Base-by-base conservation (phyloP, 2,888 invertebrate species). In the Crematogaster levior region DNA sequence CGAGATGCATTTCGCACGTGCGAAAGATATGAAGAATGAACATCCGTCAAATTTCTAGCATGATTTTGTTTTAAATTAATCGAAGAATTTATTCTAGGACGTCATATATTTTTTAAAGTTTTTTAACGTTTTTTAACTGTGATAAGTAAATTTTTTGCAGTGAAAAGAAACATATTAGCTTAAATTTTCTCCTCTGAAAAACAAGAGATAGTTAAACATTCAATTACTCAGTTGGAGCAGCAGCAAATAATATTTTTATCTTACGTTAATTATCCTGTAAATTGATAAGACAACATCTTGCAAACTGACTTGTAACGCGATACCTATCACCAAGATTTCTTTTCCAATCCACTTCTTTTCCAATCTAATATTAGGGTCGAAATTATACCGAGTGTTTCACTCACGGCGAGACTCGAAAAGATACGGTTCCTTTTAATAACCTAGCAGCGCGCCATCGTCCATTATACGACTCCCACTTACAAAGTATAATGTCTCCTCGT, bases 401-500 rank as follows among this genome's bases (percentile, higher is more conserved):
- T 51, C 24, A 34, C 4, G 24, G 15, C 60, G 40, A 40, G 53
- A 37, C 77, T 66, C 27, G 61, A 40, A 61, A 79, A 82, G 79
- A 80, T 79, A 88, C 86, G 88, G 83, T 85, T 88, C 85, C 84
- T 85, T 87, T 90, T 90, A 90, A 90, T 90, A 90, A 88, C 86
- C 85, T 86, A 84, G 85, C 84, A 75, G 81, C 85, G 6, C n/a
- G 86, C 87, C 87, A 85, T 84, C 85, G 86, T 87, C 87, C 85
- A 89, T 90, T 90, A 90, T 75, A 81, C 84, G 48, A 70, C 88
- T 88, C 87, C 90, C 86, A 86, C 88, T 90, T 90, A 90, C 86
- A 90, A 91, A 90, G 90, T 90, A 90, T 90, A 84, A 84, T 84
- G 82, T 48, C 75, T 82, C 84, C 84, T 86, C 86, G 81, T 90